These are phyloP conservation scores for Odocoileus virginianus DNA, from an alignment of 2,113 vertebrate genomes.

Conservation along the genomic window DNA sequence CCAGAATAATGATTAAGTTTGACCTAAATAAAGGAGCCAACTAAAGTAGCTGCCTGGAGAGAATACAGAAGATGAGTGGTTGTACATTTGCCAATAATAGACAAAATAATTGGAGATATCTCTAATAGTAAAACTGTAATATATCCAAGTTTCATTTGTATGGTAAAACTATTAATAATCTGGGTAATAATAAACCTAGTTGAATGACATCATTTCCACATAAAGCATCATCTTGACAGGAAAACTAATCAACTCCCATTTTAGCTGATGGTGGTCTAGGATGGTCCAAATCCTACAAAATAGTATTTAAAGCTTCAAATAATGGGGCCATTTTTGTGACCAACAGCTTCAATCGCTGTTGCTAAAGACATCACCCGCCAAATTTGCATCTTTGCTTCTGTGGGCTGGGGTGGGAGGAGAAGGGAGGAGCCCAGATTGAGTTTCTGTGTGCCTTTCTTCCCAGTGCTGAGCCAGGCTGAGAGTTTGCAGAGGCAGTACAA, in stretches of 20 bases:
- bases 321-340: not conserved
- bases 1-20: not conserved
- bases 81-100: not conserved
- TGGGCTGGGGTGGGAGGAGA: not conserved
- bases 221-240: not conserved
- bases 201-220: not conserved
- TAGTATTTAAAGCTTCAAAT: not conserved
- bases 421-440: not conserved
- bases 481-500: slow-evolving; percentile 86
- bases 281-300: not conserved
- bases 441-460: not conserved
- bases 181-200: not conserved
- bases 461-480: slow-evolving; percentile 85
- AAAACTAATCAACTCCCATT: not conserved
- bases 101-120: not conserved
- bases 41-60: not conserved
- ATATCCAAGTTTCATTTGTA: not conserved
- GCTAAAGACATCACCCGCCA: not conserved
- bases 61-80: not conserved
- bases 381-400: not conserved
- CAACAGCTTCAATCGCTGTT: not conserved
- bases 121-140: not conserved
- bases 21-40: not conserved
- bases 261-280: not conserved
- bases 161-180: not conserved